Evolutionary conservation across 37 sponge, comb jelly and placozoan species (phyloP), one percentile per base, ranked within the genome.

Genomic region (Spongilla lacustris): DNA sequence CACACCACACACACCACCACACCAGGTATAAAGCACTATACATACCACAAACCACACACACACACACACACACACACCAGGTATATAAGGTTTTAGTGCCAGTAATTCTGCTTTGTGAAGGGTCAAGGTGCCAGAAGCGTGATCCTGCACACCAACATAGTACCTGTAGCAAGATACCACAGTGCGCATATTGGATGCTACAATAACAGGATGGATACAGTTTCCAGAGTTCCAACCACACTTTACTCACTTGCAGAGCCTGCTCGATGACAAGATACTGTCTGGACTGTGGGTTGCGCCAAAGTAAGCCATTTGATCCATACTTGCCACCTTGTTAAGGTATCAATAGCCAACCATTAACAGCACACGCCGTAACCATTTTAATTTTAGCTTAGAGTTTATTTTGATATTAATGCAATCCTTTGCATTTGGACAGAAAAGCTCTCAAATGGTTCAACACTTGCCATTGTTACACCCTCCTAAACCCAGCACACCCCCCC

Each of bases 121-220:
- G 14, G 90, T 85, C 81, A 90, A 74, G 9, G 33, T 48, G 9
- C 76, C 58, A 36, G 30, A 81, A n/a, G 68, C 75, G 25, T 35
- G 74, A 46, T 90, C 90, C 66, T 85, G 30, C 2, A 76, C 80
- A 46, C 90, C 90, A 38, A 90, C 74, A 33, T 50, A 84, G 27
- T 89, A 89, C 36, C 90, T 89, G 69, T 0, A 80, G 21, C 2
- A 41, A 10, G 36, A 78, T 72, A 13, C 14, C 31, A 72, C 58
- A 58, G 14, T 4, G 46, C 46, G 8, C 8, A 58, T 14, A 58
- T 17, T 58, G 19, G 58, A 58, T 17, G 21, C 58, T 19, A 17
- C 19, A 14, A 58, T 58, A 58, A 58, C 58, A 58, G 58, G 58
- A 33, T 33, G 29, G 4, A 72, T 30, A 12, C 29, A 32, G 31